Base-by-base conservation (phyloP, 2,888 invertebrate species). In the Drosophila suboccidentalis region DNA sequence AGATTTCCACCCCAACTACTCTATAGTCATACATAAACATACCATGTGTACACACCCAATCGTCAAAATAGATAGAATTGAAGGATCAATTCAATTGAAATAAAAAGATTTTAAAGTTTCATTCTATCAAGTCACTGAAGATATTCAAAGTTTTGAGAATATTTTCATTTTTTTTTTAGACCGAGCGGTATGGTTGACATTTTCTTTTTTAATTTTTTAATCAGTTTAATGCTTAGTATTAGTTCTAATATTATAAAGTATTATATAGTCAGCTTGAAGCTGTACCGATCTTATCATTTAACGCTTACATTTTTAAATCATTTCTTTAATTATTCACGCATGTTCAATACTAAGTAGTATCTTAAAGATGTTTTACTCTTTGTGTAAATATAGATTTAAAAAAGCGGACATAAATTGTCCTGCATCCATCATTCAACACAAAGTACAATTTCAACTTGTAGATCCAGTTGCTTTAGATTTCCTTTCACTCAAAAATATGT, bases 401-500 rank as follows among this genome's bases (percentile, higher is more conserved):
- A 84, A 78, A 72, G 29, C 58, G 78, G 88, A 78, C 75, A 67
- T 71, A 68, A 78, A 71, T 68, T 73, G 69, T 74, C 62, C 58
- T 39, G 22, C 63, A 17, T 41, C 59, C 69, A 50, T 57, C 67
- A 72, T 68, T 65, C 67, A 86, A 80, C 75, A 69, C 68, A 77
- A 80, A 79, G 74, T 80, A 82, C 72, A 75, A 75, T 71, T 73
- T 80, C 62, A 74, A 71, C 74, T 87, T 80, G 80, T 78, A 74
- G 74, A 80, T 85, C 71, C 75, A 80, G 75, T 70, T 53, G 63
- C 63, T 53, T 59, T 55, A 53, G 79, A 63, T 71, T 65, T 78
- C 87, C 80, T 76, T 82, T 84, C 85, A 82, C 85, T 82, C 80
- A 78, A 78, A 84, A 78, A 87, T 76, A 85, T 80, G 72, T 75